Evolutionary conservation across 2,797 vertebrate species (phyloP), one percentile per base, ranked within the genome.

Genomic region (Myripristis jacobus): DNA sequence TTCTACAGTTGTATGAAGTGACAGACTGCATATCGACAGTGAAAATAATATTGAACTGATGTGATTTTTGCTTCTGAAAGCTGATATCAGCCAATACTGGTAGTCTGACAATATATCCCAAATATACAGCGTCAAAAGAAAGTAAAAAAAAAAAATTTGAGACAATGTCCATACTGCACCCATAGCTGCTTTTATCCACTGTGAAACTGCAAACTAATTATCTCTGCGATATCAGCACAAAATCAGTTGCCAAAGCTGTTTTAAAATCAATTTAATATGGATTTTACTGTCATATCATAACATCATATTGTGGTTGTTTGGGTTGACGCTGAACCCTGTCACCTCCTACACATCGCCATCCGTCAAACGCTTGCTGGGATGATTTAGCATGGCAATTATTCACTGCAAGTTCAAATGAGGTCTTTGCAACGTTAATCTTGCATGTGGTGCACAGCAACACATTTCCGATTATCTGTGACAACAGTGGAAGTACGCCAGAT

Each of bases 311-410:
- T n/a, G n/a, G n/a, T n/a, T n/a, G n/a, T n/a, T n/a, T n/a, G n/a
- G n/a, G n/a, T n/a, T n/a, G n/a, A n/a, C n/a, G n/a, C n/a, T n/a
- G n/a, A n/a, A n/a, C n/a, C n/a, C n/a, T n/a, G n/a, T n/a, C n/a
- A 31, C 29, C 4, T 31, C 4, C 4, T 3, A 31, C 8, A 31
- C 29, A 31, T 8, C 4, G 8, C 31, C 6, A 7, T 54, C 65
- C 36, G 44, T 60, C 38, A 80, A 69, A 80, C 68, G 58, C 71
- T 59, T 77, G 19, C 70, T 83, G 41, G 77, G 78, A 77, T 88
- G 77, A 29, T 63, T 41, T 10, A 56, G 36, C 34, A 19, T 66
- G 25, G 36, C 58, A 66, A 47, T 62, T 18, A 19, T 21, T 48
- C 41, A 54, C 15, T n/a, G n/a, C n/a, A n/a, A n/a, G 4, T 66